Evolutionary conservation across 2,888 invertebrate species (phyloP).

Genomic region (Acleris emargana): DNA sequence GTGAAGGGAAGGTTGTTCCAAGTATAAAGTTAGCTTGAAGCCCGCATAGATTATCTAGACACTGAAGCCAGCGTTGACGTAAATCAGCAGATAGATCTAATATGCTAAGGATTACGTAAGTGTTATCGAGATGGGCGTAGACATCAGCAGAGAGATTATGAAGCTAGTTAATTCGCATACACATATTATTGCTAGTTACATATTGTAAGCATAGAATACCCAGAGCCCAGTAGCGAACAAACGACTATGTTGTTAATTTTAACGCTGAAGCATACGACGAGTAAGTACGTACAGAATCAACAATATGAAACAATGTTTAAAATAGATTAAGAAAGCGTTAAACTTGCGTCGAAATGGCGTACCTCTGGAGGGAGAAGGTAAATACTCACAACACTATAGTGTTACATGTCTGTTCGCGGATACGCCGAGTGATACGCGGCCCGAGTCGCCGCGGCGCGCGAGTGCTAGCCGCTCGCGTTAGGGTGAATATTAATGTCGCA

Average conservation of each 20-base stretch:
- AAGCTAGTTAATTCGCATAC: conserved; percentile 82
- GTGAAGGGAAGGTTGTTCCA: conserved; percentile 59
- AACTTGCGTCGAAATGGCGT: conserved; percentile 70
- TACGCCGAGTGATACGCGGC: conserved; percentile 64
- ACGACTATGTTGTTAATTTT: conserved; percentile 67
- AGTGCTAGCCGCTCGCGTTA: conserved; percentile 58
- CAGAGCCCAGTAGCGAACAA: conserved; percentile 81
- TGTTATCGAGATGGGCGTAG: conserved; percentile 79
- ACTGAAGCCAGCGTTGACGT: conserved; percentile 81
- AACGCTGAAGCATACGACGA: conserved; percentile 82
- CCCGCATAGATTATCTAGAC: conserved; percentile 83
- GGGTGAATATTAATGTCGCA: conserved; percentile 39
- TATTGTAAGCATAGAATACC: conserved; percentile 83
- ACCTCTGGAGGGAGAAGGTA: conserved; percentile 66
- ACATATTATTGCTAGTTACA: conserved; percentile 72
- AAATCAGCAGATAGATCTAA: conserved; percentile 80
- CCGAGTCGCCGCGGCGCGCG: conserved; percentile 67
- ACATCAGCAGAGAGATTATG: conserved; percentile 82
- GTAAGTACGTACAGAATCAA: conserved; percentile 72
- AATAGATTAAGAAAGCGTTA: conserved; percentile 77
- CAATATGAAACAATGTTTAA: conserved; percentile 76
- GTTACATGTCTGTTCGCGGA: conserved; percentile 65
- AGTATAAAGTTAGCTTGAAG: conserved; percentile 78
- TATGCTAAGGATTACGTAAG: conserved; percentile 75
- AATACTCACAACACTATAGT: conserved; percentile 80